phyloP scores from a whole-genome alignment of 2,113 vertebrate species.

The Anser cygnoides region DNA sequence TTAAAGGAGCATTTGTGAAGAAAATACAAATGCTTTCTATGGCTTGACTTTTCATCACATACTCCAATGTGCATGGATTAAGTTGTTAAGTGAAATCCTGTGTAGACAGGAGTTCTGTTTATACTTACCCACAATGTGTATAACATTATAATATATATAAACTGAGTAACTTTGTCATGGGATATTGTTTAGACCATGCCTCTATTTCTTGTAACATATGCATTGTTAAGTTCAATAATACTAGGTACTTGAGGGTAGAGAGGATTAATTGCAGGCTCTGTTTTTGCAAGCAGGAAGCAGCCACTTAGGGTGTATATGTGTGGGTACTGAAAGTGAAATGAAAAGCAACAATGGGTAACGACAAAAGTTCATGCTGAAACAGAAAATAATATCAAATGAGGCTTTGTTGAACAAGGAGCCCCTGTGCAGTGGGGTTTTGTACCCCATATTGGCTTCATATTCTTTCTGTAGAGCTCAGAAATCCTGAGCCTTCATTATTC shows the following conservation, averaged over 20 bases:
- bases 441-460: background rate
- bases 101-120: background rate
- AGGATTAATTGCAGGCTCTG: background rate
- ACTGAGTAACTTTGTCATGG: background rate
- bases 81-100: background rate
- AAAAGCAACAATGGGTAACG: background rate
- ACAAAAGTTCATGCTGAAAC: background rate
- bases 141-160: background rate
- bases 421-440: background rate
- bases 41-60: background rate
- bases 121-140: background rate
- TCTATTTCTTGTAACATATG: background rate
- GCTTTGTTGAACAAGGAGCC: background rate
- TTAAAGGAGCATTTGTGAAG: background rate
- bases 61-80: background rate
- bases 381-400: background rate
- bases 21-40: background rate
- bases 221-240: background rate
- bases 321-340: background rate
- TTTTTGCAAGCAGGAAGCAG: background rate
- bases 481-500: background rate
- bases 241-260: background rate
- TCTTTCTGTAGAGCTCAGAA: background rate
- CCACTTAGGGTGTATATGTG: background rate
- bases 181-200: background rate